Evolutionary conservation across 2,113 vertebrate species (phyloP).

Genomic region (human): GRCh38 chr13:19569501-19570000

Average conservation of each 20-base stretch:
- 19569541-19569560: neutral
- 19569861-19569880: neutral
- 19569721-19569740: neutral
- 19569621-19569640: neutral
- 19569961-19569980: neutral
- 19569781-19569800: neutral
- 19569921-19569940: neutral
- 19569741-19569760: neutral
- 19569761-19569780: neutral
- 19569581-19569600: neutral
- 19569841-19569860: conserved; percentile 1
- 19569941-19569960: neutral
- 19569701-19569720: neutral
- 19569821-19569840: neutral
- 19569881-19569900: conserved; percentile 33
- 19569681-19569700: neutral
- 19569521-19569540: too few species aligned
- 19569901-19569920: neutral
- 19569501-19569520: too few species aligned
- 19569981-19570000: neutral
- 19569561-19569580: neutral
- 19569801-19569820: neutral
- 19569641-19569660: neutral
- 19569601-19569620: neutral
- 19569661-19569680: neutral